These are phyloP conservation scores for Drymodes brunneopygia DNA, from an alignment of 2,113 vertebrate species.

Conservation along the genomic window DNA sequence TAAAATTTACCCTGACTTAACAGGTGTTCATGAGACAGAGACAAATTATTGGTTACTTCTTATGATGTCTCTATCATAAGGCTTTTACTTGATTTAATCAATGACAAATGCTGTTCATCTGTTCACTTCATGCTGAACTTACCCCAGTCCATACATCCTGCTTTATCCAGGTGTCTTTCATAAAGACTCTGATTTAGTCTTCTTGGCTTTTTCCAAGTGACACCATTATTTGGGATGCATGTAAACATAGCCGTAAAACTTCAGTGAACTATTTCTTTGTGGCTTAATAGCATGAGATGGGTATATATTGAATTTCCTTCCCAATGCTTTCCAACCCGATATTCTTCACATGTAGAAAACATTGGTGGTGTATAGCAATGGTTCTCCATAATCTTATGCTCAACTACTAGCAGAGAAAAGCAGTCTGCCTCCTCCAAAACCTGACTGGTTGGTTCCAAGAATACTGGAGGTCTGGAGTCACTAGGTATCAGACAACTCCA, in stretches of 20 bases:
- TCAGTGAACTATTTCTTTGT: neutral
- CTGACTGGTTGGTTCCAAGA: neutral
- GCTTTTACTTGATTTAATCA: neutral
- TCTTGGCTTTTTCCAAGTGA: neutral
- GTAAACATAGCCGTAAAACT: neutral
- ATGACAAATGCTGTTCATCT: neutral
- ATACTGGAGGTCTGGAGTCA: neutral
- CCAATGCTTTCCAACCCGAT: neutral
- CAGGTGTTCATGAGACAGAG: neutral
- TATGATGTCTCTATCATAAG: neutral
- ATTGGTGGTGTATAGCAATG: neutral
- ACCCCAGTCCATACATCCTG: neutral
- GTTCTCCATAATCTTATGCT: neutral
- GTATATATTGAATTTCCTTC: neutral
- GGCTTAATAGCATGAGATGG: neutral
- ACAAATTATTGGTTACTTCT: neutral
- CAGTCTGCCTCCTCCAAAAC: neutral
- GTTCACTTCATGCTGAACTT: neutral
- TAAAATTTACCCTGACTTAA: neutral
- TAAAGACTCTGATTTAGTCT: neutral
- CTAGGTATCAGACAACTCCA: neutral
- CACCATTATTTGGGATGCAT: neutral
- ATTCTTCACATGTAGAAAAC: neutral
- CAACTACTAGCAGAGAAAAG: neutral
- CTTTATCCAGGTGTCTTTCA: neutral